Conservation (phyloP, 2,797 vertebrate genomes). For the Dendrocincla fuliginosa region DNA sequence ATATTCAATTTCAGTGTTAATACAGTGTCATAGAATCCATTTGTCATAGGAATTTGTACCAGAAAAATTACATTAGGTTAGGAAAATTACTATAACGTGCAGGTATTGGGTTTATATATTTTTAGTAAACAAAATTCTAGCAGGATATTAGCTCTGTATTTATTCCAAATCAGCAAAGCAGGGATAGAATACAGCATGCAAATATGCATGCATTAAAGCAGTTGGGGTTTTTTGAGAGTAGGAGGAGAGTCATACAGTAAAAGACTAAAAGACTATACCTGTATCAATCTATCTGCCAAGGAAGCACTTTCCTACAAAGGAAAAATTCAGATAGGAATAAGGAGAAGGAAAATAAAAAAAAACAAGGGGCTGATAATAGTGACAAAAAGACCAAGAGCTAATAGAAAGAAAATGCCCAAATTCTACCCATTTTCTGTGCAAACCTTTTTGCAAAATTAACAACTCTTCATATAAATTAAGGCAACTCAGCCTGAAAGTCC, state of each 20-base stretch:
- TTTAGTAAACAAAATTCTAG: slow-evolving; percentile 68
- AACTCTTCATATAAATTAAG: neutral
- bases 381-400: slow-evolving; percentile 75
- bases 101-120: slow-evolving; percentile 27
- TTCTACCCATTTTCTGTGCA: slow-evolving; percentile 73
- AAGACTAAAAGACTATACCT: slow-evolving; percentile 89
- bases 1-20: slow-evolving; percentile 62
- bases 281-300: slow-evolving; percentile 99
- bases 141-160: slow-evolving; percentile 50
- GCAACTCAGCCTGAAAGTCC: neutral
- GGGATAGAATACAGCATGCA: slow-evolving; percentile 71
- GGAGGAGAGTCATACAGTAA: slow-evolving; percentile 55
- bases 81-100: slow-evolving; percentile 69
- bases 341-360: slow-evolving; percentile 79
- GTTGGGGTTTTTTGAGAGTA: slow-evolving; percentile 8
- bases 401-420: slow-evolving; percentile 81
- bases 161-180: slow-evolving; percentile 59
- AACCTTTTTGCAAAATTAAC: neutral
- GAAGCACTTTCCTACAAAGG: slow-evolving; percentile 99
- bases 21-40: slow-evolving; percentile 48
- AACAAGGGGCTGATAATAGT: slow-evolving; percentile 78
- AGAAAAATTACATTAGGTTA: slow-evolving; percentile 68
- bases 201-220: slow-evolving; percentile 76
- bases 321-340: slow-evolving; percentile 90
- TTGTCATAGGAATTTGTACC: slow-evolving; percentile 38